Evolutionary conservation across 2,888 invertebrate species (phyloP).

Genomic region (Argyra leucocephala): DNA sequence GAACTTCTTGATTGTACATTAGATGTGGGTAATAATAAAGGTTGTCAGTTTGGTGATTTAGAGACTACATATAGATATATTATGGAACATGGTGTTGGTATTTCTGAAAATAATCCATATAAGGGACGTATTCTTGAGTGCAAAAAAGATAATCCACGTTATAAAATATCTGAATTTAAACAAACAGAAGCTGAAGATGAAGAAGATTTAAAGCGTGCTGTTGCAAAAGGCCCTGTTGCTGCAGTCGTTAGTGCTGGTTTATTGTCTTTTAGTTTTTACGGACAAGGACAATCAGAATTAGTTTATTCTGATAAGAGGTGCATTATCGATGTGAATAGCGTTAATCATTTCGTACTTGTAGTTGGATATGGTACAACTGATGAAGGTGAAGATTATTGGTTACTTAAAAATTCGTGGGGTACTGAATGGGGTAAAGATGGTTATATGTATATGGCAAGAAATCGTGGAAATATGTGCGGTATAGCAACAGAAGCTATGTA

Average conservation of each 20-base stretch:
- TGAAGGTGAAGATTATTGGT: conserved; percentile 27
- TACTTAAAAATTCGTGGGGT: conserved; percentile 56
- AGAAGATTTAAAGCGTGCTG: conserved; percentile 56
- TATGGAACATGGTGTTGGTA: not conserved
- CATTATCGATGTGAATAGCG: conserved; percentile 44
- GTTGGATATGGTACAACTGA: conserved; percentile 20
- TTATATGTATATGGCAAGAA: conserved; percentile 74
- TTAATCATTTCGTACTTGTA: conserved; percentile 58
- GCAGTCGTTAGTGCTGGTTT: conserved; percentile 75
- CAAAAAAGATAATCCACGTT: not conserved
- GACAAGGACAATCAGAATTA: too few species aligned
- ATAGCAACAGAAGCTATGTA: conserved; percentile 47
- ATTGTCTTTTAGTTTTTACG: conserved; percentile 68
- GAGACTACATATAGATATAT: not conserved
- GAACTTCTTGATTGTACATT: conserved; percentile 40
- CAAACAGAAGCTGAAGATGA: conserved; percentile 49
- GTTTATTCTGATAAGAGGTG: conserved; percentile 69
- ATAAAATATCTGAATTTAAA: not conserved
- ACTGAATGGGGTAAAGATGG: conserved; percentile 63
- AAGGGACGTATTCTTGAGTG: not conserved
- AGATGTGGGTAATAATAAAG: not conserved
- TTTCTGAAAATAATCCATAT: not conserved
- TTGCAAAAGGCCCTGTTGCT: conserved; percentile 71
- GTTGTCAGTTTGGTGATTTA: conserved; percentile 1
- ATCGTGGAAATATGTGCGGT: conserved; percentile 69